Evolutionary conservation across 2,113 vertebrate species (phyloP), one percentile per base, ranked within the genome.

Genomic region (Calonectris borealis): DNA sequence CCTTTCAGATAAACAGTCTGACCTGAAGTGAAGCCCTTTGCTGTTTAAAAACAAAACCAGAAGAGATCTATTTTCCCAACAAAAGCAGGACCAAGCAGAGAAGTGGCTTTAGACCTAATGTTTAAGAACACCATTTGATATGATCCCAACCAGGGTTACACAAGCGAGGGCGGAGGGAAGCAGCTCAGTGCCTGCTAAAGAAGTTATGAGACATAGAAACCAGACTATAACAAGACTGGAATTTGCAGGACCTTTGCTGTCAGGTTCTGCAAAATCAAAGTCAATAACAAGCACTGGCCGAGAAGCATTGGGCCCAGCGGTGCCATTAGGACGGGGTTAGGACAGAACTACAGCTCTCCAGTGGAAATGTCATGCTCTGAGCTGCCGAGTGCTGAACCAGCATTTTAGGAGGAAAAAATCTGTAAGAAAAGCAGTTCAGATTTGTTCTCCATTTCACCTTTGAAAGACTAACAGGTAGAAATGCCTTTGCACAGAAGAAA

Each of bases 1-100:
- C 49, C 80, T 95, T 95, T 94, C 93, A 95, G 83, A 97, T 89
- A 95, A 97, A 92, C 65, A 95, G 44, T 36, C 60, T 94, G 94
- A 92, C 82, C 89, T 85, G 66, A 94, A 96, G 71, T 62, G 83
- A 84, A 91, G 83, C 40, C 55, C 34, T 92, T 90, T 62, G 27
- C 79, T 79, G 57, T 80, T 93, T 79, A 77, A 92, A 95, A 94
- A 34, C 16, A 64, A 81, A 89, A 77, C 27, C 49, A 93, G 88
- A 80, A 91, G 72, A 95, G 44, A 94, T 86, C 44, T 86, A 10
- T 95, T 93, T 83, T 91, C 62, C 79, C 90, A 90, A 77, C 21
- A 95, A 96, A 92, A 86, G 38, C 38, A 88, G 70, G n/a, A 76
- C 62, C 46, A 64, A 90, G 82, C 46, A 77, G 49, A 87, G 42